Conservation (phyloP, 2,797 vertebrate genomes). For the Saxicola maurus region DNA sequence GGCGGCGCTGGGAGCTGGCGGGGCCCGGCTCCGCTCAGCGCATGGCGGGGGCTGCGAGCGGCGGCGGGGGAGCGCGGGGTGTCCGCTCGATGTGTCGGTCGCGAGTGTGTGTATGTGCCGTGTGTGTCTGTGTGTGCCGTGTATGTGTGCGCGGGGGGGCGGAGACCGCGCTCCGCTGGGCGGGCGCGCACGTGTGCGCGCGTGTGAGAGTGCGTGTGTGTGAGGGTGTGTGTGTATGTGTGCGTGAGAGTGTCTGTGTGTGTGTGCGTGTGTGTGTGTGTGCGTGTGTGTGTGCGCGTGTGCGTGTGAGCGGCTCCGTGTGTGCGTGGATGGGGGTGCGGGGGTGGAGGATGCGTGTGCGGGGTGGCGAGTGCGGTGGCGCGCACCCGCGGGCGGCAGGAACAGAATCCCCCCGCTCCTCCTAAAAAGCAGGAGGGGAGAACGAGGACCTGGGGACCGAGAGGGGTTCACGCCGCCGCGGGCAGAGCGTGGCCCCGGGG, state of each 20-base stretch:
- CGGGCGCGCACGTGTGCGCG: background rate
- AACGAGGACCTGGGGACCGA: fast-evolving
- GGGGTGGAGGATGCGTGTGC: background rate
- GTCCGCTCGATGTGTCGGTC: background rate
- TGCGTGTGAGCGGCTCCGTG: background rate
- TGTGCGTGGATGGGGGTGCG: too few species aligned
- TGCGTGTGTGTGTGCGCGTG: background rate
- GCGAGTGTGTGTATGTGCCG: background rate
- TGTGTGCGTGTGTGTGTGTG: background rate
- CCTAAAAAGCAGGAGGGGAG: background rate
- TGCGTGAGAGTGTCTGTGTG: background rate
- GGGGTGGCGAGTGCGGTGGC: background rate
- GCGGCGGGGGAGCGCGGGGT: background rate
- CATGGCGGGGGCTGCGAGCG: background rate
- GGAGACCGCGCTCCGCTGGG: background rate
- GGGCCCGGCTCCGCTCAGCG: background rate
- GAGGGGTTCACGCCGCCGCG: background rate
- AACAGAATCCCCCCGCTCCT: too few species aligned
- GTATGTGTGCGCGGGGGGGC: background rate
- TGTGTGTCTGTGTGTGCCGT: background rate
- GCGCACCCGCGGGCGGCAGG: background rate
- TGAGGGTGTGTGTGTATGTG: background rate
- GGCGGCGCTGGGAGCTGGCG: background rate
- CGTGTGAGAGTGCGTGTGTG: background rate
- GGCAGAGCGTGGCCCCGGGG: background rate